phyloP scores from a whole-genome alignment of 2,797 vertebrate genomes.

The Masticophis lateralis region DNA sequence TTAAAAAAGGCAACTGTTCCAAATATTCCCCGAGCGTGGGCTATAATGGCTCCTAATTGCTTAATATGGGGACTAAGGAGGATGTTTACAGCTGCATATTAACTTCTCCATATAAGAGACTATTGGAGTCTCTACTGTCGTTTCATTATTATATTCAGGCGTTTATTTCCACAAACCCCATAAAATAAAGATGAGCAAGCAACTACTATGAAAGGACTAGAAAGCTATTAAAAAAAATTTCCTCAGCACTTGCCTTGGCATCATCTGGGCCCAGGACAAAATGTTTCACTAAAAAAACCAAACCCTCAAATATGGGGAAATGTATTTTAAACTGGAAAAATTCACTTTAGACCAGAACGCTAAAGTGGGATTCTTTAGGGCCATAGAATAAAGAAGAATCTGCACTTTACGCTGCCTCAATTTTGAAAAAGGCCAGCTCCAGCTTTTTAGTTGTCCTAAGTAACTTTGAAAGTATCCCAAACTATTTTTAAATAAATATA shows the following conservation, averaged over 20 bases:
- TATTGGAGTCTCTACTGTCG: not conserved
- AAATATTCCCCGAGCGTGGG: not conserved
- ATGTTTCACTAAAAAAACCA: not conserved
- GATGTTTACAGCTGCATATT: not conserved
- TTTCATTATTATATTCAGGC: not conserved
- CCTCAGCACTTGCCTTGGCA: not conserved
- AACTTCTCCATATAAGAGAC: not conserved
- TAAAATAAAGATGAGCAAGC: not conserved
- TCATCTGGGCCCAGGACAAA: not conserved
- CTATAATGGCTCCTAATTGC: not conserved
- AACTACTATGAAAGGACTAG: not conserved
- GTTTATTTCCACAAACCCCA: not conserved
- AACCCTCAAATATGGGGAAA: not conserved
- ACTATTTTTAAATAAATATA: not conserved
- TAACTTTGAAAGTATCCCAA: not conserved
- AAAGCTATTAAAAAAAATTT: not conserved
- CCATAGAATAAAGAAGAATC: not conserved
- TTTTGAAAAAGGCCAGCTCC: not conserved
- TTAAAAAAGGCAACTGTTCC: not conserved
- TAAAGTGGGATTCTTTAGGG: not conserved
- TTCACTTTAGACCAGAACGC: not conserved
- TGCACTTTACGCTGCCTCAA: not conserved
- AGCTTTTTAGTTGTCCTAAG: not conserved
- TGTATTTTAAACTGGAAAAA: not conserved
- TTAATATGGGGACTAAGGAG: not conserved